Evolutionary conservation across 2,797 vertebrate genomes (phyloP), one percentile per base, ranked within the genome.

Genomic region (Alcedo atthis): DNA sequence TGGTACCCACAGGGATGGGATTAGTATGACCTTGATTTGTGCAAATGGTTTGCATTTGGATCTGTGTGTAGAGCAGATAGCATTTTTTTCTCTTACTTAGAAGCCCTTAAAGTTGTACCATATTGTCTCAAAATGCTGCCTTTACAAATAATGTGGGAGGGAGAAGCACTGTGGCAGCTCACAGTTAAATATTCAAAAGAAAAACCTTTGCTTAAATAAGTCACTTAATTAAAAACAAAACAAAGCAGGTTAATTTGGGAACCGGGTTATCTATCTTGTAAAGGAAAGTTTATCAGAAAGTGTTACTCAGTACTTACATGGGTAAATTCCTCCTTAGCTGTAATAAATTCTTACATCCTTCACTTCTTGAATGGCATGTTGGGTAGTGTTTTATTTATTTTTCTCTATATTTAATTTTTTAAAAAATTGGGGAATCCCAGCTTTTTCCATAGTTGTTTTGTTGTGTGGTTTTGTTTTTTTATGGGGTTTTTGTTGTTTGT

Each of bases 1-100:
- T 63, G 76, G 76, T 49, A 83, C 12, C 66, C 69, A 17, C 24
- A 12, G 79, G 91, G 48, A 77, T 26, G 43, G 55, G 78, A 89
- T 92, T 58, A 70, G 69, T 3, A 1, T 20, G 90, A 93, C 90
- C 90, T 89, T 81, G 91, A 19, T 82, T 70, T 62, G 42, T 75
- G 46, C 33, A 14, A 68, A 43, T 26, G 45, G 17, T 75, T 62
- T 62, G 32, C 0, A 3, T 77, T 90, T 28, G 71, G 33, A 51
- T 62, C 30, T 4, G 25, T 12, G 26, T 57, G 59, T 19, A 6
- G 33, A 81, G 64, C 62, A 66, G 84, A 12, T 1, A 1, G 35
- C 4, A 2, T 8, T 48, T 61, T 61, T 37, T 33, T 10, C 33
- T 59, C 40, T 45, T 48, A 22, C 20, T 40, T 59, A 2, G 68